phyloP scores from a whole-genome alignment of 2,113 vertebrate genomes.

The Scytalopus superciliaris region DNA sequence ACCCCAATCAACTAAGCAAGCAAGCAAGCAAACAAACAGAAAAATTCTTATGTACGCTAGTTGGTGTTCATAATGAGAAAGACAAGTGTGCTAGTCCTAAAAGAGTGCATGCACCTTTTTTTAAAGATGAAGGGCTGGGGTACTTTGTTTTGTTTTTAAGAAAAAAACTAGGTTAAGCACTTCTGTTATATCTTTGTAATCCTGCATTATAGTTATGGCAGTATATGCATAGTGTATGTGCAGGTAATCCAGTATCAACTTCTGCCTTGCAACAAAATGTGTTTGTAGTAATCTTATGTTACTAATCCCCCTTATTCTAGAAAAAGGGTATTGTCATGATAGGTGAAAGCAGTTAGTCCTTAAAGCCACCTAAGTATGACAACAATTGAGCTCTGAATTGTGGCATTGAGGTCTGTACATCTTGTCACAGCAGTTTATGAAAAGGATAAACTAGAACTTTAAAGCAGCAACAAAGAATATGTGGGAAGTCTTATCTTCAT shows the following conservation, averaged over 20 bases:
- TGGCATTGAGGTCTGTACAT: neutral
- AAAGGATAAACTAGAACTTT: neutral
- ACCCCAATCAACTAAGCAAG: neutral
- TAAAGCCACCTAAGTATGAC: neutral
- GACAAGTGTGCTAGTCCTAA: neutral
- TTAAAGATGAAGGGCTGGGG: neutral
- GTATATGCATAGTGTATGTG: neutral
- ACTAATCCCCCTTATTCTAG: neutral
- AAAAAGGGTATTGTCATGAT: neutral
- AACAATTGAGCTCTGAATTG: neutral
- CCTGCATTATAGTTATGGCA: neutral
- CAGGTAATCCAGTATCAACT: neutral
- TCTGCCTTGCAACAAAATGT: neutral
- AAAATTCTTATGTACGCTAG: neutral
- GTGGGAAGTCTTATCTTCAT: neutral
- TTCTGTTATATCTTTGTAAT: neutral
- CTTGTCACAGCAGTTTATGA: neutral
- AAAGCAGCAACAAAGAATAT: neutral
- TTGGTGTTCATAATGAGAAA: neutral
- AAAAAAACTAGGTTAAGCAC: neutral
- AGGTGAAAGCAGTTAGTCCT: neutral
- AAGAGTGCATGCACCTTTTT: neutral
- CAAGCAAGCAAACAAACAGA: neutral
- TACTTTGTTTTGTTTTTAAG: neutral
- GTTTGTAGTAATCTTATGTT: neutral